Evolutionary conservation across 2,113 vertebrate species (phyloP).

Genomic region (Ploceus nigricollis): DNA sequence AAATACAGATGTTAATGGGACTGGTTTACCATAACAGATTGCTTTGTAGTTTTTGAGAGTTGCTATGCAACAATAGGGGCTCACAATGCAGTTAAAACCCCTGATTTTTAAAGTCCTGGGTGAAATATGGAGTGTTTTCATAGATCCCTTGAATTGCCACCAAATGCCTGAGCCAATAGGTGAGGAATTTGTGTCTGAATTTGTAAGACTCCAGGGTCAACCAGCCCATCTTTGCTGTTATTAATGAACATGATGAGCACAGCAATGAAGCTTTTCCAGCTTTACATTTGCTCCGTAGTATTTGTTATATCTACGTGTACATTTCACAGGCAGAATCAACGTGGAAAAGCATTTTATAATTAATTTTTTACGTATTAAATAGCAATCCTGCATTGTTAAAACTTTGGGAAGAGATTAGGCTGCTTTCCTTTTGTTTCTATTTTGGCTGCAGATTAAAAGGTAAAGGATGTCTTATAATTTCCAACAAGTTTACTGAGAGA

Average conservation of each 20-base stretch:
- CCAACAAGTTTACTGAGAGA: constrained; percentile 49
- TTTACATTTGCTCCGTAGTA: background rate
- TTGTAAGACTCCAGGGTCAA: background rate
- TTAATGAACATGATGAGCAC: background rate
- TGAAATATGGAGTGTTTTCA: background rate
- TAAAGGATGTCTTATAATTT: constrained; percentile 20
- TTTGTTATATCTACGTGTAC: background rate
- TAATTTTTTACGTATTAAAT: constrained; percentile 40
- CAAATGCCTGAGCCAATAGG: background rate
- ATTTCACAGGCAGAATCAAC: background rate
- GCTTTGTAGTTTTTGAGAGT: constrained; percentile 69
- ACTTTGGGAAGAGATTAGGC: constrained; percentile 1
- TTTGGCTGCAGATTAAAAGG: constrained; percentile 14
- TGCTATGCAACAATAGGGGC: constrained; percentile 71
- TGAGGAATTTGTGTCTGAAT: constrained; percentile 22
- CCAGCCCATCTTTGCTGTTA: background rate
- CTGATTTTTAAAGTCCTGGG: constrained; percentile 39
- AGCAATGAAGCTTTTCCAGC: background rate
- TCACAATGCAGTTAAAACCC: background rate
- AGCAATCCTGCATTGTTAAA: constrained; percentile 7
- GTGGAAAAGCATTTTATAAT: constrained; percentile 6
- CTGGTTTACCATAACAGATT: constrained; percentile 71
- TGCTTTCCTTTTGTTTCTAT: background rate
- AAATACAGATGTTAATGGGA: constrained; percentile 75
- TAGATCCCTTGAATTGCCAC: background rate